Conservation (phyloP, 2,113 vertebrate genomes). For the Scomber scombrus region DNA sequence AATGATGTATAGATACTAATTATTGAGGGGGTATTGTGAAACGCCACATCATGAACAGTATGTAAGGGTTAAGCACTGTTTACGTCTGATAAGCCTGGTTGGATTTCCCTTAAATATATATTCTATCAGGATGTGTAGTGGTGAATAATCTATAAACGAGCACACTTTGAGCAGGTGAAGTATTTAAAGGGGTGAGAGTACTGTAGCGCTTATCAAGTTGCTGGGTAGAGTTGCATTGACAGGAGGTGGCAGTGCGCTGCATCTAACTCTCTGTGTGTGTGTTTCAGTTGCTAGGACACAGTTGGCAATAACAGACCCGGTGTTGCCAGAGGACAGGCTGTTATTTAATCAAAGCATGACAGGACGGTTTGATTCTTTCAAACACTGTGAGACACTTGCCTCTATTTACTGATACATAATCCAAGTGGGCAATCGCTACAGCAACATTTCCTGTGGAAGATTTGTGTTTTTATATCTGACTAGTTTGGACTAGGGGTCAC, state of each 20-base stretch:
- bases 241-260: slow-evolving; percentile 37
- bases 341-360: slow-evolving; percentile 59
- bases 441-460: slow-evolving; percentile 27
- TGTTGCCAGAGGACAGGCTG: slow-evolving; percentile 70
- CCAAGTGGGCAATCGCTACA: slow-evolving; percentile 31
- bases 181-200: neutral
- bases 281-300: slow-evolving; percentile 82
- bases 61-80: neutral
- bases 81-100: neutral
- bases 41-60: no score
- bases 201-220: slow-evolving; percentile 37
- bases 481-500: neutral
- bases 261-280: slow-evolving; percentile 52
- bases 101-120: neutral
- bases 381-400: slow-evolving; percentile 23
- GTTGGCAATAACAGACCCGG: slow-evolving; percentile 77
- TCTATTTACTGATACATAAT: slow-evolving; percentile 40
- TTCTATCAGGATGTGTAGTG: neutral
- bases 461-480: neutral
- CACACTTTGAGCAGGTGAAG: neutral
- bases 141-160: slow-evolving; percentile 6
- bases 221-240: slow-evolving; percentile 47
- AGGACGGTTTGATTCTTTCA: slow-evolving; percentile 46
- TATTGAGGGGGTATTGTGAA: no score
- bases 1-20: no score